Percentiles rank a stretch among this genome's conserved stretches.
phyloP scores from a whole-genome alignment of 2,113 vertebrate genomes.

The Lepus europaeus region DNA sequence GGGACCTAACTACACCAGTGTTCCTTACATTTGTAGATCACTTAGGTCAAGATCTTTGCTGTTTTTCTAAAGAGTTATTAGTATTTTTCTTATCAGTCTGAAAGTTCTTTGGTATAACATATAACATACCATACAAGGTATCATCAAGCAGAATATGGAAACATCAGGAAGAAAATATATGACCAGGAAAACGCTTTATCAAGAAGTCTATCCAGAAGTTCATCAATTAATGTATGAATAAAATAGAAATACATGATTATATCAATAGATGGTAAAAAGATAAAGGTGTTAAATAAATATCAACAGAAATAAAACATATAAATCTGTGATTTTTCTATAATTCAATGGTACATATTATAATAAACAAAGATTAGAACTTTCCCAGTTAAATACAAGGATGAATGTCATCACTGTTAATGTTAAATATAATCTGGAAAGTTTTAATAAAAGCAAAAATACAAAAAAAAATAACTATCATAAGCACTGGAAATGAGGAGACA shows the following conservation, averaged over 20 bases:
- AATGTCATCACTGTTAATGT: not conserved
- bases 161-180: constrained; percentile 39
- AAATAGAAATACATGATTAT: not conserved
- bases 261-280: not conserved
- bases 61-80: not conserved
- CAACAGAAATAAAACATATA: not conserved
- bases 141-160: not conserved
- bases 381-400: not conserved
- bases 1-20: not conserved
- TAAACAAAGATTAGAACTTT: constrained; percentile 13
- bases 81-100: not conserved
- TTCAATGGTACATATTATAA: not conserved
- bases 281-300: constrained; percentile 19
- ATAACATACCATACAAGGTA: not conserved
- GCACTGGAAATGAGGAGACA: not conserved
- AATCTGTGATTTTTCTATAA: not conserved
- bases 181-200: not conserved
- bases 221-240: not conserved
- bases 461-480: not conserved
- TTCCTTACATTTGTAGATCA: not conserved
- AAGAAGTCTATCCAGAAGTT: not conserved
- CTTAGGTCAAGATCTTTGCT: not conserved
- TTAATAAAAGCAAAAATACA: not conserved
- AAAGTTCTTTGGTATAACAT: not conserved
- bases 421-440: not conserved